These are phyloP conservation scores for Otis tarda DNA, from an alignment of 2,113 vertebrate genomes.

Conservation along the genomic window DNA sequence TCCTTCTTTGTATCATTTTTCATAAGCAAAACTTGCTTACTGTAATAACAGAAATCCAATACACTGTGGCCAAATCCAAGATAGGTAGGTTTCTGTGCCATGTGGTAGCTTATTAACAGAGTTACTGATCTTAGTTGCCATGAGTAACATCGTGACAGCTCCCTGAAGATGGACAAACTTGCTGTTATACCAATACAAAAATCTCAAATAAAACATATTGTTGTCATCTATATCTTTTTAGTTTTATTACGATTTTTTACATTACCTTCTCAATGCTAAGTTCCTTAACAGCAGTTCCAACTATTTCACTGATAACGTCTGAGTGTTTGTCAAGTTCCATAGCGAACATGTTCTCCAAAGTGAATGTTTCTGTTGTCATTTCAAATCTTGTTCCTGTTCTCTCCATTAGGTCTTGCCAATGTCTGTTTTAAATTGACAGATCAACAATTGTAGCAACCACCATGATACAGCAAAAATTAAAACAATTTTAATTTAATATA, in stretches of 20 bases:
- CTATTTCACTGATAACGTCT: constrained; percentile 85
- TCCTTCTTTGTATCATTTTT: not conserved
- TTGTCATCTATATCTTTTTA: not conserved
- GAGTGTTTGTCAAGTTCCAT: constrained; percentile 90
- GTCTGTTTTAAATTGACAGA: constrained; percentile 72
- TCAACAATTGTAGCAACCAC: not conserved
- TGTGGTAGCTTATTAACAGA: not conserved
- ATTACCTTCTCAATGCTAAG: constrained; percentile 91
- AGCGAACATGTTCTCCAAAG: constrained; percentile 94
- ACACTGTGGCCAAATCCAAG: not conserved
- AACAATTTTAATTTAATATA: not conserved
- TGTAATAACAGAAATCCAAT: not conserved
- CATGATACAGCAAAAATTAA: not conserved
- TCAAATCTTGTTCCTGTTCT: constrained; percentile 86
- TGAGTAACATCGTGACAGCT: not conserved
- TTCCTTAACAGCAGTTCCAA: constrained; percentile 89
- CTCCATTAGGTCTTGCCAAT: constrained; percentile 92
- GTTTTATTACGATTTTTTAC: not conserved
- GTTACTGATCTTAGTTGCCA: not conserved
- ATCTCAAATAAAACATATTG: not conserved
- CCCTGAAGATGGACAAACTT: not conserved
- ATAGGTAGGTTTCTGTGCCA: not conserved
- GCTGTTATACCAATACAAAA: not conserved
- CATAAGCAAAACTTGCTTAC: not conserved
- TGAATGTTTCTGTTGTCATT: constrained; percentile 88